Base-by-base conservation (phyloP, 2,797 vertebrate species). In the Sarcophilus harrisii region DNA sequence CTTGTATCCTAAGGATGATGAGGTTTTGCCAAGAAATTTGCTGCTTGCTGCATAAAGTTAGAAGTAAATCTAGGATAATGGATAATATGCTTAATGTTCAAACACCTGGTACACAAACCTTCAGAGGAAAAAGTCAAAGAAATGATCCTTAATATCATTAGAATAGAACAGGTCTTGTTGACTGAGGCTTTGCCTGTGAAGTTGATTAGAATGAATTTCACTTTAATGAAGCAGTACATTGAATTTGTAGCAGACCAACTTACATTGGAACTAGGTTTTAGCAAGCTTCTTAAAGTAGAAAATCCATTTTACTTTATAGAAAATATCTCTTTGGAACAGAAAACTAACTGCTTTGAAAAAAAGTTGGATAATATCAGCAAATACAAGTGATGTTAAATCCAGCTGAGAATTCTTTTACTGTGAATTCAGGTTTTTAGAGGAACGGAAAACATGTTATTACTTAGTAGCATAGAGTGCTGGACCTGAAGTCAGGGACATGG, bases 151-250 rank as follows among this genome's bases (percentile, higher is more conserved):
- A 98, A 99, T 97, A 99, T 99, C 16, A 99, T 99, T 96, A 97
- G 97, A 91, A 99, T 99, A 94, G 99, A 99, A 62, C 99, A 99
- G 99, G 99, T 99, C 97, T 99, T 99, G 98, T 98, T 99, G 98
- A 99, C 99, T 0, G 98, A 99, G 81, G 98, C 99, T 21, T 98
- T 99, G 94, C 99, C 99, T 0, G 99, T 99, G 6, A 99, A 99
- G 62, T 98, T 99, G 96, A 99, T 99, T 45, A 99, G 99, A 94
- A 99, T 99, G 99, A 99, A 99, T 98, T 99, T 99, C 92, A 98
- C 98, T 57, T 98, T 99, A 97, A 99, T 99, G 99, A 99, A 99
- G 97, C 99, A 97, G 93, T 99, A 99, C 98, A 99, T 99, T 24
- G 99, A 99, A 98, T 99, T 99, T 38, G 99, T 99, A 87, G 99